Evolutionary conservation across 2,797 vertebrate genomes (phyloP).

Genomic region (Macropodus opercularis): DNA sequence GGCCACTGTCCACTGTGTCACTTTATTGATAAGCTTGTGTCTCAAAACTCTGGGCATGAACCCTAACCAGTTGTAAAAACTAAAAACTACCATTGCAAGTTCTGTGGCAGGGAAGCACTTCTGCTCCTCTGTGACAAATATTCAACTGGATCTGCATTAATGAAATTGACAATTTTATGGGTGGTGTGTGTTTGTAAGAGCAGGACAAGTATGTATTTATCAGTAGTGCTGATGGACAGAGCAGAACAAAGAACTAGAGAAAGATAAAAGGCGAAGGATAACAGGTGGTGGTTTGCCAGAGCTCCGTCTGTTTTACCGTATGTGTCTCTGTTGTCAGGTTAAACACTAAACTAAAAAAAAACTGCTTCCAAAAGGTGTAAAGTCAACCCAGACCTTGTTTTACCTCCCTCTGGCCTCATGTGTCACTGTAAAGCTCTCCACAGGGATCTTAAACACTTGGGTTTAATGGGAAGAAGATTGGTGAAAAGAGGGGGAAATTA

Average conservation of each 20-base stretch:
- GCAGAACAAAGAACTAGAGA: slow-evolving; percentile 34
- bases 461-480: slow-evolving; percentile 82
- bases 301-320: slow-evolving; percentile 9
- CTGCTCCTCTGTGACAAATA: slow-evolving; percentile 29
- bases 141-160: slow-evolving; percentile 64
- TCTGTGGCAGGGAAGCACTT: slow-evolving; percentile 3
- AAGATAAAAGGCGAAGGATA: slow-evolving; percentile 20
- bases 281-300: slow-evolving; percentile 1
- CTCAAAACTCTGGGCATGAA: slow-evolving; percentile 24
- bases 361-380: slow-evolving; percentile 70
- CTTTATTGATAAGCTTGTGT: slow-evolving; percentile 15
- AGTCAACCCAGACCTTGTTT: slow-evolving; percentile 70
- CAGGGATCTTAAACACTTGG: slow-evolving; percentile 77
- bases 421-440: slow-evolving; percentile 78
- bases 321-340: slow-evolving; percentile 14
- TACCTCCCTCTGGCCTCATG: slow-evolving; percentile 48
- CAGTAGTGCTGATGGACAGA: slow-evolving; percentile 49
- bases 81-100: slow-evolving; percentile 1
- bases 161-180: slow-evolving; percentile 62
- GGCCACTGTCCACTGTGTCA: slow-evolving; percentile 11
- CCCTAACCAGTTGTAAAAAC: slow-evolving; percentile 47
- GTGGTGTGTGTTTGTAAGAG: slow-evolving; percentile 49
- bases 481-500: slow-evolving; percentile 80
- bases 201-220: slow-evolving; percentile 50
- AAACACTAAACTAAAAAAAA: slow-evolving; percentile 51